Conservation (phyloP, 2,113 vertebrate genomes). For the Phalacrocorax aristotelis region DNA sequence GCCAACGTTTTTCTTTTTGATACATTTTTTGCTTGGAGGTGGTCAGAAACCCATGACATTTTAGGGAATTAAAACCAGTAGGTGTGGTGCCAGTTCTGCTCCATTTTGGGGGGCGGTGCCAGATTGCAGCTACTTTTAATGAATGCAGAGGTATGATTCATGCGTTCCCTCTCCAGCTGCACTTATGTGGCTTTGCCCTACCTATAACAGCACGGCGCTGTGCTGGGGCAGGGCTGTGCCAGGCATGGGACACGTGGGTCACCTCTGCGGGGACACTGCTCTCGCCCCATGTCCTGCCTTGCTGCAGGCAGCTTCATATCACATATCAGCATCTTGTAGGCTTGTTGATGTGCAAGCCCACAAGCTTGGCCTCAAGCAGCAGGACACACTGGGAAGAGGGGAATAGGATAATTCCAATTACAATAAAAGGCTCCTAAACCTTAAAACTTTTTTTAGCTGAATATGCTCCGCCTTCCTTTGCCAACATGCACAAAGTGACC, state of each 20-base stretch:
- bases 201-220: neutral
- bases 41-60: neutral
- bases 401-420: neutral
- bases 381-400: neutral
- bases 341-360: neutral
- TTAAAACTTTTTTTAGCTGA: neutral
- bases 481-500: neutral
- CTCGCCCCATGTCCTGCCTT: neutral
- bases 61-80: neutral
- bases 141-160: neutral
- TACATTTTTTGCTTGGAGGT: neutral
- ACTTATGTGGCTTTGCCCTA: neutral
- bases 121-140: neutral
- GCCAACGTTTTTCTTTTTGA: neutral
- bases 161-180: neutral
- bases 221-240: neutral
- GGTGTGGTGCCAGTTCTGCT: neutral
- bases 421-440: neutral
- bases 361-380: neutral
- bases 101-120: neutral
- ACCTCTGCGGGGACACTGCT: neutral
- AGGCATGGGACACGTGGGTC: accelerated
- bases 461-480: neutral
- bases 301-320: neutral
- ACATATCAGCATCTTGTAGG: neutral